Evolutionary conservation across 2,797 vertebrate genomes (phyloP), one percentile per base, ranked within the genome.

Genomic region (Zalophus californianus): DNA sequence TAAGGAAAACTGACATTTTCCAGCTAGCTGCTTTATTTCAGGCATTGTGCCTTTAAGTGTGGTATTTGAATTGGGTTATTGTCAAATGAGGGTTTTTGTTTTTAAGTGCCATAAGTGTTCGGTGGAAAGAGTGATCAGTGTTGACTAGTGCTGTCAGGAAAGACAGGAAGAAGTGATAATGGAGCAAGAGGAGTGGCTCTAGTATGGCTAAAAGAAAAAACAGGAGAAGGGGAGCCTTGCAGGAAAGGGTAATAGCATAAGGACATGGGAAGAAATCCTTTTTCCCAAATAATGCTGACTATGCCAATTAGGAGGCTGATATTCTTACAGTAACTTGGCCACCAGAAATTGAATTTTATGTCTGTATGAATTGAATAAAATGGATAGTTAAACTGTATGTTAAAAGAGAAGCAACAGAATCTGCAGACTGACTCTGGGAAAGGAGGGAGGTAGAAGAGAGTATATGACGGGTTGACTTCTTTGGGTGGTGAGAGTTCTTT

Each of bases 1-100:
- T 75, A 27, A 93, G 60, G 90, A 56, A 84, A 92, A 75, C 35
- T 66, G 20, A 48, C 8, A 23, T 25, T 95, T 70, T 92, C 93
- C 15, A 84, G 15, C 29, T 77, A 62, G 14, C 2, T 38, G 0
- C 38, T 85, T 89, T 64, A 38, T 77, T 92, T 85, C 60, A 80
- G 58, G 21, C 25, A 73, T 5, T 94, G 9, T 88, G 48, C 6
- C 13, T 90, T 92, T 66, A 20, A 38, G 38, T 44, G 44, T 82
- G n/a, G 32, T 54, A 4, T 89, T 94, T 72, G 18, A 41, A 60
- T 58, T 50, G 27, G 27, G 20, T 73, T 84, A 7, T 80, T 93
- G 27, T 78, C 83, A 84, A 72, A 12, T 60, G 9, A 48, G 13
- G 48, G 29, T 0, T 73, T 79, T 78, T 85, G 29, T 75, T 89